Evolutionary conservation across 2,888 invertebrate genomes (phyloP), one percentile per base, ranked within the genome.

Genomic region (Maniola hyperantus): DNA sequence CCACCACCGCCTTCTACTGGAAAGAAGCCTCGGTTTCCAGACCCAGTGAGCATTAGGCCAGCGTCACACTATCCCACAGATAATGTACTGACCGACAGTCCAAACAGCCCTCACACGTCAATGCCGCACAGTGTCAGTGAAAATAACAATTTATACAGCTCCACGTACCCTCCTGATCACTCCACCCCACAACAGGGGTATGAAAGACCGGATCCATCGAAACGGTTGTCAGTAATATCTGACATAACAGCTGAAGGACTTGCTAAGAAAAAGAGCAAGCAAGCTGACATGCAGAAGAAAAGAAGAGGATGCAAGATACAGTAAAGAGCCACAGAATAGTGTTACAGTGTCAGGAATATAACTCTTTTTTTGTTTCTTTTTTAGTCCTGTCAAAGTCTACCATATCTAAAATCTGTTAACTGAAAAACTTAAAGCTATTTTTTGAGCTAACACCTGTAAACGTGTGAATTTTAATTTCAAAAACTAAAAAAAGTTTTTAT

Each of bases 1-100:
- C 92, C 92, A 1, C 89, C 84, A 1, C 91, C 87, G 2, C 92
- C 92, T 0, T 74, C 82, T 0, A 78, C 83, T 0, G 82, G 83
- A 1, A 92, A 91, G 70, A 92, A 92, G 70, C 92, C 92, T n/a
- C 80, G 92, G 11, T 92, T 92, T 61, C 92, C 92, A 0, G 92
- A 92, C 65, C 92, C 92, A 5, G 82, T 92, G 15, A 90, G 91
- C 71, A 92, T 92, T 48, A 79, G 92, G 59, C 91, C 92, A 0
- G 92, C 92, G 0, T 92, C 92, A 0, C 91, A 91, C 72, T 92
- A 92, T 63, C 85, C 91, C 1, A 83, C 86, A 5, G 91, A 88
- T 15, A 77, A 84, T 65, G 68, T 74, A 2, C 72, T 79, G 11
- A 76, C 79, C n/a, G 73, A 71, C 48, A 77, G 74, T 20, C 42